These are phyloP conservation scores for Noturus placidus DNA, from an alignment of 2,113 vertebrate genomes.

Conservation along the genomic window DNA sequence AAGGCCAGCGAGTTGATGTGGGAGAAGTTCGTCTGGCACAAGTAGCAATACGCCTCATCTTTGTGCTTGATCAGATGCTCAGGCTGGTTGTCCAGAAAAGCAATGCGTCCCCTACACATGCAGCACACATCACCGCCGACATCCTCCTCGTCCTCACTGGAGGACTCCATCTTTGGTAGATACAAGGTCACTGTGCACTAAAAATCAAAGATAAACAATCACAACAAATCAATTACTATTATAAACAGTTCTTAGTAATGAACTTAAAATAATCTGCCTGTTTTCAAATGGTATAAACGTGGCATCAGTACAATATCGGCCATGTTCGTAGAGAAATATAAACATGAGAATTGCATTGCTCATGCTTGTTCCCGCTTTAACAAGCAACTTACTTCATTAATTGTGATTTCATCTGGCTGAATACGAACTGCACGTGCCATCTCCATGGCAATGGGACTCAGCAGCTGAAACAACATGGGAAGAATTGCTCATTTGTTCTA, in stretches of 20 bases:
- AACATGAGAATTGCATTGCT: not conserved
- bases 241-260: not conserved
- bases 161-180: slow-evolving; percentile 21
- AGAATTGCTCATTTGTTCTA: not conserved
- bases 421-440: slow-evolving; percentile 43
- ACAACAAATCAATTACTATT: not conserved
- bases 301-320: not conserved
- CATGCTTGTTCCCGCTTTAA: not conserved
- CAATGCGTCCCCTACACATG: slow-evolving; percentile 61
- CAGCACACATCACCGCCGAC: slow-evolving; percentile 49
- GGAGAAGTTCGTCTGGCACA: slow-evolving; percentile 60
- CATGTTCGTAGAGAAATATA: not conserved
- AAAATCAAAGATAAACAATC: not conserved
- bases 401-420: slow-evolving; percentile 21
- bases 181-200: not conserved
- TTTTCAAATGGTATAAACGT: not conserved
- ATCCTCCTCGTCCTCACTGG: slow-evolving; percentile 48
- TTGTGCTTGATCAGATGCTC: slow-evolving; percentile 57
- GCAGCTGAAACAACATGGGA: not conserved
- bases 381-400: slow-evolving; percentile 10
- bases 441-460: slow-evolving; percentile 32
- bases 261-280: not conserved
- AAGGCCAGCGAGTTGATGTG: slow-evolving; percentile 53
- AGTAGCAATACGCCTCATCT: slow-evolving; percentile 56
- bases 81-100: slow-evolving; percentile 48